Percentiles rank a stretch among this genome's conserved stretches.
These are phyloP conservation scores for Thalassoma bifasciatum DNA, from an alignment of 2,113 vertebrate species.

Conservation along the genomic window DNA sequence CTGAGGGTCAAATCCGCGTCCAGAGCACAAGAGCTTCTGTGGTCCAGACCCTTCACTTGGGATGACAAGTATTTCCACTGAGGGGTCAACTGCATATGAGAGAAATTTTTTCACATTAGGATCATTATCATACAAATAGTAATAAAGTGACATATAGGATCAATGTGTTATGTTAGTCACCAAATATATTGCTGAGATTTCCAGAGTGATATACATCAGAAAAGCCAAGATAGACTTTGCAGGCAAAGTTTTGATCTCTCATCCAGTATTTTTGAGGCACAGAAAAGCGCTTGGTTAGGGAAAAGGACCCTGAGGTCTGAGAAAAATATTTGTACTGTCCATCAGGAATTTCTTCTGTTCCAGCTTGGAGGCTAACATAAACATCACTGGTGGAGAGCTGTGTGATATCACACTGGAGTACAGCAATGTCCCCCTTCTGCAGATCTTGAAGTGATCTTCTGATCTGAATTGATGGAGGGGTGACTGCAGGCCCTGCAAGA, in stretches of 20 bases:
- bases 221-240: constrained; percentile 56
- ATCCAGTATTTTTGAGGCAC: fast-evolving
- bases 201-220: neutral
- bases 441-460: constrained; percentile 63
- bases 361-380: constrained; percentile 59
- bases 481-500: constrained; percentile 34
- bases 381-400: constrained; percentile 56
- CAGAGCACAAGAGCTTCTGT: constrained; percentile 69
- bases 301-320: constrained; percentile 24
- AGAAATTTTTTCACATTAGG: neutral
- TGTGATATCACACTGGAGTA: constrained; percentile 70
- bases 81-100: constrained; percentile 55
- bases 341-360: neutral
- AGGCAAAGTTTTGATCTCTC: constrained; percentile 13
- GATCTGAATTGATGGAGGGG: constrained; percentile 63
- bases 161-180: constrained; percentile 30
- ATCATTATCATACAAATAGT: neutral
- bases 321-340: constrained; percentile 47
- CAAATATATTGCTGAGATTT: constrained; percentile 33
- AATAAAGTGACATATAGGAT: no score
- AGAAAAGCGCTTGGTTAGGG: constrained; percentile 37
- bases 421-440: constrained; percentile 15
- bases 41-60: constrained; percentile 23
- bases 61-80: constrained; percentile 61
- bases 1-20: constrained; percentile 69